Evolutionary conservation across 2,113 vertebrate genomes (phyloP).

Genomic region (Pseudolaguvia tuberculata): DNA sequence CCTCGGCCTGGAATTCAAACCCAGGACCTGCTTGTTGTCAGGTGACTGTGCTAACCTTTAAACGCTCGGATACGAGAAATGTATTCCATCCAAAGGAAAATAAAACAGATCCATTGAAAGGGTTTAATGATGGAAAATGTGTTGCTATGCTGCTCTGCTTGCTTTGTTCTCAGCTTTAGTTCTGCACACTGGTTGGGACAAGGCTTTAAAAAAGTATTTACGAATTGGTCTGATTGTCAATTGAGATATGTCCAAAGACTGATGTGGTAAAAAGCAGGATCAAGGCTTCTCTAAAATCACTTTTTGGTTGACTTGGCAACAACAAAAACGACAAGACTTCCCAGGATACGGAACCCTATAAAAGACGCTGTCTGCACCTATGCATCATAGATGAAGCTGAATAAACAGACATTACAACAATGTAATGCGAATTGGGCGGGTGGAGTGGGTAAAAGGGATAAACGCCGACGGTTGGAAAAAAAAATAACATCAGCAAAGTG

Average conservation of each 20-base stretch:
- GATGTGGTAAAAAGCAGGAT: slow-evolving; percentile 14
- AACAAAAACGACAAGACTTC: slow-evolving; percentile 30
- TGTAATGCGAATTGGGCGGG: slow-evolving; percentile 6
- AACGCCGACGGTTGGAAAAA: no score
- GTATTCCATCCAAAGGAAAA: slow-evolving; percentile 22
- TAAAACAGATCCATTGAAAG: slow-evolving; percentile 22
- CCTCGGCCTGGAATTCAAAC: no score
- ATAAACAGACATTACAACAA: background rate
- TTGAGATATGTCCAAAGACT: background rate
- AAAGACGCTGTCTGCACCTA: slow-evolving; percentile 25
- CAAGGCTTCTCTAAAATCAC: slow-evolving; percentile 7
- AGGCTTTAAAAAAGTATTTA: background rate
- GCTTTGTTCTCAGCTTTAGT: slow-evolving; percentile 35
- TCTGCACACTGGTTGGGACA: background rate
- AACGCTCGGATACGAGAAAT: slow-evolving; percentile 34
- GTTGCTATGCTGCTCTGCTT: slow-evolving; percentile 7
- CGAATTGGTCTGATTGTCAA: background rate
- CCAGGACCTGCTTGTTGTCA: no score
- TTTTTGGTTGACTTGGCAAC: slow-evolving; percentile 24
- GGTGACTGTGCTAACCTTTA: slow-evolving; percentile 4
- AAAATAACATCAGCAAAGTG: slow-evolving; percentile 11
- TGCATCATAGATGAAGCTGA: slow-evolving; percentile 18
- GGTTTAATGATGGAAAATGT: slow-evolving; percentile 16
- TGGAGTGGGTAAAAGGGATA: no score
- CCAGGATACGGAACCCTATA: slow-evolving; percentile 24